Percentiles rank a stretch among this genome's conserved stretches.
Evolutionary conservation across 2,888 invertebrate species (phyloP).

Genomic region (Digitonthophagus gazella): DNA sequence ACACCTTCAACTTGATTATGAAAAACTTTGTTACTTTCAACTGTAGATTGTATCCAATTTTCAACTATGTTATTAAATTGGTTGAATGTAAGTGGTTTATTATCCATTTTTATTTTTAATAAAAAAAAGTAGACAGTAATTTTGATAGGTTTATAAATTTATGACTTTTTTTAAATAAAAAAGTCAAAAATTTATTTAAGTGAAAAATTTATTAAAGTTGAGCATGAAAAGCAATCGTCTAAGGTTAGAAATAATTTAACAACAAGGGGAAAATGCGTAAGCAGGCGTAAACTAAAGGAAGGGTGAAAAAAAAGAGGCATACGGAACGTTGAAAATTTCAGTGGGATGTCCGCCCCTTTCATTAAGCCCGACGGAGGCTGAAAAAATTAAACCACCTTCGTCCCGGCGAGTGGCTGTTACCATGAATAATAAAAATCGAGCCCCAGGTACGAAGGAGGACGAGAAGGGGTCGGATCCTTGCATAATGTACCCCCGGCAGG

Average conservation of each 20-base stretch:
- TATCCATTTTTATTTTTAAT: conserved; percentile 10
- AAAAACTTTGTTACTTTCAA: conserved; percentile 15
- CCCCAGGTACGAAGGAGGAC: not conserved
- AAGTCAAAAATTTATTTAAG: not conserved
- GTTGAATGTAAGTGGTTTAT: conserved; percentile 12
- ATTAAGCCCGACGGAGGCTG: not conserved
- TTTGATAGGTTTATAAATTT: not conserved
- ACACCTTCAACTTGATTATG: conserved; percentile 18
- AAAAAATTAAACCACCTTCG: not conserved
- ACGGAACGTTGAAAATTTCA: not conserved
- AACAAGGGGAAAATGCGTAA: not conserved
- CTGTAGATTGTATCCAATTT: conserved; percentile 16
- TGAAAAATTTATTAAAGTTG: not conserved
- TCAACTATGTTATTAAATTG: conserved; percentile 19
- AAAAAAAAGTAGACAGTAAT: not conserved
- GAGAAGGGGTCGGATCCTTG: not conserved
- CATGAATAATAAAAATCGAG: not conserved
- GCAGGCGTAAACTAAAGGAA: no score
- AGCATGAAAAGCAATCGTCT: not conserved
- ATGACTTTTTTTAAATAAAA: not conserved
- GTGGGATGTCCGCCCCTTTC: not conserved
- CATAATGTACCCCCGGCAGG: not conserved
- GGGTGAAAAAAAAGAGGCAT: not conserved
- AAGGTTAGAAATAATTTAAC: not conserved
- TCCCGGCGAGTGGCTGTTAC: not conserved